Conservation (phyloP, 2,113 vertebrate species). For the Pangasianodon hypophthalmus region DNA sequence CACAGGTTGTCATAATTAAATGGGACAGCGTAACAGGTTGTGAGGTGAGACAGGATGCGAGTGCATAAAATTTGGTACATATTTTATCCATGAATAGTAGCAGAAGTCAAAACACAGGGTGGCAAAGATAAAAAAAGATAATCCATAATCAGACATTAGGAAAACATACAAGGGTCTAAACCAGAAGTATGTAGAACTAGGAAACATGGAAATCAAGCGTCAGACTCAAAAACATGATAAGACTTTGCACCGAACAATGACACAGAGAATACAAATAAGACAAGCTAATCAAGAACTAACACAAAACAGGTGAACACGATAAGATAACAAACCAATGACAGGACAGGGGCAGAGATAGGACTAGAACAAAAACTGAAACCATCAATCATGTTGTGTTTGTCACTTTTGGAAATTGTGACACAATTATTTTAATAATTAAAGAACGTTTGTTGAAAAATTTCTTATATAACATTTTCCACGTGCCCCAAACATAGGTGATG, state of each 20-base stretch:
- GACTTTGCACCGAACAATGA: not conserved
- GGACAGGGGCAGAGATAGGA: not conserved
- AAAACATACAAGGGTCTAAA: not conserved
- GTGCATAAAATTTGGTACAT: not conserved
- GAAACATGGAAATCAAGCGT: too few species aligned
- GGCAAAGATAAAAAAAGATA: not conserved
- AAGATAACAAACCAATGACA: not conserved
- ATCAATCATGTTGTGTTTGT: not conserved
- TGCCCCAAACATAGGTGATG: too few species aligned
- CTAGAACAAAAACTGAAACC: not conserved
- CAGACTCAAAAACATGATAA: not conserved
- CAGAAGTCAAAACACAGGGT: not conserved
- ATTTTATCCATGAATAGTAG: not conserved
- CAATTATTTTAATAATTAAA: not conserved
- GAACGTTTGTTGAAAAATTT: not conserved
- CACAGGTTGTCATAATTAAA: not conserved
- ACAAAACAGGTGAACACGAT: not conserved
- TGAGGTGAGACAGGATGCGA: not conserved
- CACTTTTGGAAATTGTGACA: not conserved
- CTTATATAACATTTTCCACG: not conserved
- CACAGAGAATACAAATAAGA: not conserved
- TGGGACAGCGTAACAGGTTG: not conserved
- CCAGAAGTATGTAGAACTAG: too few species aligned
- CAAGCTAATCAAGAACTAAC: not conserved
- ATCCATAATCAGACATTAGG: not conserved